A percentile compares a stretch with the other conserved stretches of the same genome.
Evolutionary conservation across 2,888 invertebrate genomes (phyloP).

Genomic region (Tetrapedia diversipes): DNA sequence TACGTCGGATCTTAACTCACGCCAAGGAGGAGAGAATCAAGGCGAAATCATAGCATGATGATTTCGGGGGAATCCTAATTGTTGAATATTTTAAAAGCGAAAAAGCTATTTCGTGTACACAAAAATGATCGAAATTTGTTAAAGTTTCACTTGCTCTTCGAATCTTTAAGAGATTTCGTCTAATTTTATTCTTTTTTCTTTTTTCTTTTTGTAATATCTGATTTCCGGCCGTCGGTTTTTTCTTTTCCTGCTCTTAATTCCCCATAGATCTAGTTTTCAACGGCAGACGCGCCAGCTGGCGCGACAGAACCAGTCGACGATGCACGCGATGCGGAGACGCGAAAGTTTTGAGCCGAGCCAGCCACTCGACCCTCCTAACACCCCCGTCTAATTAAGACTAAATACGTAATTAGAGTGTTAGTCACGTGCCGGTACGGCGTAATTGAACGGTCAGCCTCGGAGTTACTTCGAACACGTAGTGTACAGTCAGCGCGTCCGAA

Average conservation of each 20-base stretch:
- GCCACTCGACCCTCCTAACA: slow-evolving; percentile 70
- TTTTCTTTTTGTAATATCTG: no score
- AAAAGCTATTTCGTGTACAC: not conserved
- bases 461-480: slow-evolving; percentile 73
- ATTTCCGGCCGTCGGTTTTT: slow-evolving; percentile 36
- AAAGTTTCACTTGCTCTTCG: no score
- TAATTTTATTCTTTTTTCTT: no score
- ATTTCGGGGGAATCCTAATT: not conserved
- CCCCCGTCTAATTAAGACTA: slow-evolving; percentile 79
- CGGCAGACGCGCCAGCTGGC: slow-evolving; percentile 41
- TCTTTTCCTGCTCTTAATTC: not conserved
- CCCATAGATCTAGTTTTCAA: slow-evolving; percentile 30
- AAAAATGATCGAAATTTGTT: no score
- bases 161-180: no score
- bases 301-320: slow-evolving; percentile 25
- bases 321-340: slow-evolving; percentile 37
- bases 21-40: slow-evolving; percentile 12
- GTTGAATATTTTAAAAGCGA: not conserved
- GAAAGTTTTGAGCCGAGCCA: slow-evolving; percentile 61
- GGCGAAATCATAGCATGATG: no score
- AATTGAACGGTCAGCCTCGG: slow-evolving; percentile 78
- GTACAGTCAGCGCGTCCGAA: slow-evolving; percentile 75
- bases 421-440: slow-evolving; percentile 77
- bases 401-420: slow-evolving; percentile 80
- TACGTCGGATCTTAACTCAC: slow-evolving; percentile 37